Conservation (phyloP, 2,113 vertebrate species). For the Myotis brandtii region DNA sequence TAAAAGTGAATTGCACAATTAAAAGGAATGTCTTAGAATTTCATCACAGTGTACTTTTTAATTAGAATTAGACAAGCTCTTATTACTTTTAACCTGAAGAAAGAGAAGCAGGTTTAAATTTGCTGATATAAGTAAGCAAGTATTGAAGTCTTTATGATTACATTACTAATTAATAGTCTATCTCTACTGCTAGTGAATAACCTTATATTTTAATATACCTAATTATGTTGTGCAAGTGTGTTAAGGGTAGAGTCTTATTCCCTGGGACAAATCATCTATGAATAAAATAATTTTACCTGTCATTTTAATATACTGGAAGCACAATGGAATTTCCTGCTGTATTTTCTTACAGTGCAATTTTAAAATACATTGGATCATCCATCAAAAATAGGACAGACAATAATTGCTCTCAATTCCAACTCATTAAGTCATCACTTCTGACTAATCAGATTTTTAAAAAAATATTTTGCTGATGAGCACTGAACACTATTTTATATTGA, state of each 20-base stretch:
- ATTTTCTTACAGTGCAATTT: background rate
- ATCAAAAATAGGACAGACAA: constrained; percentile 1
- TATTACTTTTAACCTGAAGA: background rate
- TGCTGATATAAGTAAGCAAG: background rate
- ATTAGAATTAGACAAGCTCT: background rate
- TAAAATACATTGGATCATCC: background rate
- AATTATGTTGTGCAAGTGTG: background rate
- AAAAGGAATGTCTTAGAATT: background rate
- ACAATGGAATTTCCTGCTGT: background rate
- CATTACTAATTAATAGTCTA: background rate
- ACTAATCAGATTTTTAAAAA: constrained; percentile 59
- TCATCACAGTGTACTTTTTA: background rate
- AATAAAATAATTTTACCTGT: background rate
- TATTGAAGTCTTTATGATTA: background rate
- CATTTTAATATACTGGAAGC: background rate
- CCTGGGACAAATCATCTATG: background rate
- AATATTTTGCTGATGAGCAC: constrained; percentile 59
- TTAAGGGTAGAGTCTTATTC: background rate
- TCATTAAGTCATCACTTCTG: constrained; percentile 54
- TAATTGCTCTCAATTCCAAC: constrained; percentile 7
- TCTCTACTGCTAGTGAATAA: background rate
- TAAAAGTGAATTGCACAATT: background rate
- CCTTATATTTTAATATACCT: background rate
- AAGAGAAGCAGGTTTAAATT: background rate
- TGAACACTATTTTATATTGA: constrained; percentile 12